Conservation (phyloP, 2,888 invertebrate species). For the Cephus runcator region DNA sequence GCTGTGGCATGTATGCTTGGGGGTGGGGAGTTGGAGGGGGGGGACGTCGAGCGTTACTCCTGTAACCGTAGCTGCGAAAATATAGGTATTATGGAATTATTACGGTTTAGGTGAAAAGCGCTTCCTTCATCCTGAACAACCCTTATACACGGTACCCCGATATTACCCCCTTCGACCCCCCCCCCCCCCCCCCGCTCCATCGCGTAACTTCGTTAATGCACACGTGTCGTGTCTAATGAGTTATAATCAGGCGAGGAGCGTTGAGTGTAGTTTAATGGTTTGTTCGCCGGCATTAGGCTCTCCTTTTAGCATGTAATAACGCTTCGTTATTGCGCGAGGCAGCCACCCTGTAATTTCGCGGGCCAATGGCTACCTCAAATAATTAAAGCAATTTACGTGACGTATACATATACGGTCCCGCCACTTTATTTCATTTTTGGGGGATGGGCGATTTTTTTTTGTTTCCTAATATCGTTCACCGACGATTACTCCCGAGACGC, state of each 20-base stretch:
- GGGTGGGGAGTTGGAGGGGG: too few relatives aligned
- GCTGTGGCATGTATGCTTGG: not conserved
- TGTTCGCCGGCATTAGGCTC: conserved; percentile 41
- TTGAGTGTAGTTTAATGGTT: conserved; percentile 56
- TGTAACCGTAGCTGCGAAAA: not conserved
- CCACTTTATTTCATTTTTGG: not conserved
- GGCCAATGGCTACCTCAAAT: conserved; percentile 31
- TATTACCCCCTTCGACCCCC: not conserved
- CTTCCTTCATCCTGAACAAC: conserved; percentile 2
- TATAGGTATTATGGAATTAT: not conserved
- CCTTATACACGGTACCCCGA: not conserved
- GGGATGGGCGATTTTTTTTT: too few relatives aligned
- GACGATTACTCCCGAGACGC: not conserved
- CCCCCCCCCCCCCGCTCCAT: not conserved
- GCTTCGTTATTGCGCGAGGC: conserved; percentile 3
- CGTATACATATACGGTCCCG: not conserved
- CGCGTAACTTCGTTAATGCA: conserved; percentile 49
- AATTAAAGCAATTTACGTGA: conserved; percentile 41
- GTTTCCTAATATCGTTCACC: not conserved
- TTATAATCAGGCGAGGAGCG: conserved; percentile 50
- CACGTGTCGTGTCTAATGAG: conserved; percentile 55
- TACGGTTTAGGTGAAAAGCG: conserved; percentile 6
- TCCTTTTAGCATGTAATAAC: conserved; percentile 18
- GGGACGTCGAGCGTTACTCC: too few relatives aligned
- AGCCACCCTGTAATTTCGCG: conserved; percentile 21